Evolutionary conservation across 2,888 invertebrate species (phyloP).

Genomic region (Heteromyza rotundicornis): DNA sequence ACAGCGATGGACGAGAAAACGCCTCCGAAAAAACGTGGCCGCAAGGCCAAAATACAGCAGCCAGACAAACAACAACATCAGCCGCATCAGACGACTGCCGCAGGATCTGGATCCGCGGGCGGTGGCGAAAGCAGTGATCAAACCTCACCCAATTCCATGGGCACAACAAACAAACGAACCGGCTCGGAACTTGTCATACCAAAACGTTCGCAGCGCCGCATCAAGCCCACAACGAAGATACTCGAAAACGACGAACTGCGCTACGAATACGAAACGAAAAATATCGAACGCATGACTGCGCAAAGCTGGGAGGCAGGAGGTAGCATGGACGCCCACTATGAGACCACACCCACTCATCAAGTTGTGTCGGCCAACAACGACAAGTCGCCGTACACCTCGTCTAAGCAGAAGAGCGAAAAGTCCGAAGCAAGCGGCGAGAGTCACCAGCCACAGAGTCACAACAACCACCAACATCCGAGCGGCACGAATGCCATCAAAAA

Average conservation of each 20-base stretch:
- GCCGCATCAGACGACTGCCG: slow-evolving; percentile 16
- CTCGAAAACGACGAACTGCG: slow-evolving; percentile 71
- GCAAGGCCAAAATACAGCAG: slow-evolving; percentile 51
- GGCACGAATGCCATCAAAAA: slow-evolving; percentile 51
- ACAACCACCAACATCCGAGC: slow-evolving; percentile 36
- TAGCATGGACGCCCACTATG: slow-evolving; percentile 26
- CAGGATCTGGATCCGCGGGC: slow-evolving; percentile 5
- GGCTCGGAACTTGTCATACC: slow-evolving; percentile 41
- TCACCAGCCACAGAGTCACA: slow-evolving; percentile 13
- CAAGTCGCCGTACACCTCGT: background rate
- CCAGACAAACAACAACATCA: background rate
- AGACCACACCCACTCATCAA: slow-evolving; percentile 42
- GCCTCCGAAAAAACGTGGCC: slow-evolving; percentile 59
- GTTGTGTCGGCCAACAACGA: slow-evolving; percentile 1
- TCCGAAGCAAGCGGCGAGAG: slow-evolving; percentile 46
- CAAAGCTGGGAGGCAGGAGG: slow-evolving; percentile 42
- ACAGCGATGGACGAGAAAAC: slow-evolving; percentile 48
- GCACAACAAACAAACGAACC: slow-evolving; percentile 66
- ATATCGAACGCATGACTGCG: slow-evolving; percentile 65
- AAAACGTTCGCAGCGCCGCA: slow-evolving; percentile 66
- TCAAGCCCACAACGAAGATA: slow-evolving; percentile 73
- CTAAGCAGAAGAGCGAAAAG: slow-evolving; percentile 49
- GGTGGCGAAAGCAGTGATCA: slow-evolving; percentile 13
- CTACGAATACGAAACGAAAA: slow-evolving; percentile 67
- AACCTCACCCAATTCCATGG: slow-evolving; percentile 24